Conservation (phyloP, 2,888 invertebrate species). For the Pyrgus malvae region DNA sequence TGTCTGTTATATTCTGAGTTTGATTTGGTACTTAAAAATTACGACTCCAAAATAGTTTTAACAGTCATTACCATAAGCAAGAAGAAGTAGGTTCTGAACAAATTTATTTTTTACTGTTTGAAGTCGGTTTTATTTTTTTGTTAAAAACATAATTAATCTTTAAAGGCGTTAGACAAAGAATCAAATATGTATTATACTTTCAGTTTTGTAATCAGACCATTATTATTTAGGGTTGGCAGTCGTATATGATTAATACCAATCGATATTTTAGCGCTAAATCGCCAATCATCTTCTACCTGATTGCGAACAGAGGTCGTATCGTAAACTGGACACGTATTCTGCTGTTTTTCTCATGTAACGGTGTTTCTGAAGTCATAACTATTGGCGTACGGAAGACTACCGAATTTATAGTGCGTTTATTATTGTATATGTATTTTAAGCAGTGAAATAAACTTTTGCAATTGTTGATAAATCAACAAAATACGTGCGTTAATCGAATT, state of each 20-base stretch:
- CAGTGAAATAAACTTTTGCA: not conserved
- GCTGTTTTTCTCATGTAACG: conserved; percentile 17
- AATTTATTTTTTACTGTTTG: no score
- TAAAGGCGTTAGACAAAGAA: no score
- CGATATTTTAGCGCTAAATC: conserved; percentile 48
- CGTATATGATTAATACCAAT: conserved; percentile 43
- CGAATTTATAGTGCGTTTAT: no score
- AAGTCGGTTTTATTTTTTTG: no score
- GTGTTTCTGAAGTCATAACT: not conserved
- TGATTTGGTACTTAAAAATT: no score
- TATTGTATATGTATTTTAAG: not conserved
- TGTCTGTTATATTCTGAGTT: no score
- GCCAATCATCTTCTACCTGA: conserved; percentile 43
- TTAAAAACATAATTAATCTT: no score
- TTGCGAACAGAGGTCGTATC: conserved; percentile 36
- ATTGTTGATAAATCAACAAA: not conserved
- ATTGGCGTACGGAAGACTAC: no score
- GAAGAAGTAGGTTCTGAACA: no score
- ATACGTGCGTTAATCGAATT: not conserved
- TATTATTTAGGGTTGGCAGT: conserved; percentile 21
- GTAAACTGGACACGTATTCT: conserved; percentile 28
- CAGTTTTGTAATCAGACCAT: conserved; percentile 19
- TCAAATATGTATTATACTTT: not conserved
- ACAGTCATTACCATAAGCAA: no score
- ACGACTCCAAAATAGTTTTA: no score